Percentiles rank a stretch among this genome's conserved stretches.
These are phyloP conservation scores for Halictus rubicundus DNA, from an alignment of 1,140 invertebrate species.

Conservation along the genomic window DNA sequence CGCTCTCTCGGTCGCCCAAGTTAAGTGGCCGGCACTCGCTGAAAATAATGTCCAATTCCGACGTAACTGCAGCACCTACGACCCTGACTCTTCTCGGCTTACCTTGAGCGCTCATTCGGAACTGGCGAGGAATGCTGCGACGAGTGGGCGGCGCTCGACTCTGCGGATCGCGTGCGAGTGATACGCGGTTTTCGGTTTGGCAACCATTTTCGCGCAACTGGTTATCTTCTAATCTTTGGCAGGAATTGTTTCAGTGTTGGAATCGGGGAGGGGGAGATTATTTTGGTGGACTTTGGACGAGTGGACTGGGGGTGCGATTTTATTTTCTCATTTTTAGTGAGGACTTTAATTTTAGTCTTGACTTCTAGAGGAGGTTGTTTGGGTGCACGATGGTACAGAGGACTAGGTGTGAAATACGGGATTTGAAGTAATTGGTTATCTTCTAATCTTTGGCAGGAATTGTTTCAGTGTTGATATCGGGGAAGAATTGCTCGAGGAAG, in stretches of 20 bases:
- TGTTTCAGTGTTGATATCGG: too few relatives aligned
- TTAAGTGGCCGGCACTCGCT: conserved; percentile 67
- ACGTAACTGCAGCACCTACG: conserved; percentile 66
- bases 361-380: too few relatives aligned
- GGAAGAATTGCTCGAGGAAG: too few relatives aligned
- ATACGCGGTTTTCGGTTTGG: too few relatives aligned
- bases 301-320: too few relatives aligned
- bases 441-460: background rate
- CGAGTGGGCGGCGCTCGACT: background rate
- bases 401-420: too few relatives aligned
- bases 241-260: too few relatives aligned
- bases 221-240: background rate
- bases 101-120: conserved; percentile 60
- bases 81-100: conserved; percentile 62
- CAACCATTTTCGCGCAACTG: background rate
- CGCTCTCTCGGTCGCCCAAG: conserved; percentile 37
- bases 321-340: too few relatives aligned
- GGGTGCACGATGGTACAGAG: too few relatives aligned
- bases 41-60: conserved; percentile 72
- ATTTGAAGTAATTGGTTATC: background rate
- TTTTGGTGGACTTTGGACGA: too few relatives aligned
- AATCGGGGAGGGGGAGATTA: too few relatives aligned
- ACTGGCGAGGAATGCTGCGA: conserved; percentile 31
- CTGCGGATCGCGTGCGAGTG: background rate
- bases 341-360: too few relatives aligned